Evolutionary conservation across 2,113 vertebrate species (phyloP).

Genomic region (Oryzias javanicus): DNA sequence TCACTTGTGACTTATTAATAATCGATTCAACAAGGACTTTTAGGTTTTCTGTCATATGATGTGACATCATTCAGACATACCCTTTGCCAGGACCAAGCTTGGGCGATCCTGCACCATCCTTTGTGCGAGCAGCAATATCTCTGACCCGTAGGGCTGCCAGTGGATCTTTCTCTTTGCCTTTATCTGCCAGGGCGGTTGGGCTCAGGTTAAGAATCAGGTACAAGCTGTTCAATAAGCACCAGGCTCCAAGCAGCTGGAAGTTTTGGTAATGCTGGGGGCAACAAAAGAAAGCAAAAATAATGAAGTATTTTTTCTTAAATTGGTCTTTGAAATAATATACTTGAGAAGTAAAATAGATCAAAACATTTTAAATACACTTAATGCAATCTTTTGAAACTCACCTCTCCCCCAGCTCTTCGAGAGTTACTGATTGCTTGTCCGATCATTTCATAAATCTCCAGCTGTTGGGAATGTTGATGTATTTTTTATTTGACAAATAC

Average conservation of each 20-base stretch:
- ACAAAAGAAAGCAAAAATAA: neutral
- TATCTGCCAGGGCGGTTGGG: conserved; percentile 94
- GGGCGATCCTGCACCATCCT: conserved; percentile 94
- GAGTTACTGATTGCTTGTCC: conserved; percentile 95
- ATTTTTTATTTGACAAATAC: too few species aligned
- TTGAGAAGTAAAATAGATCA: neutral
- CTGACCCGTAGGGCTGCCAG: conserved; percentile 92
- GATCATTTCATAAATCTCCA: conserved; percentile 99
- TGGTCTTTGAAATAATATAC: neutral
- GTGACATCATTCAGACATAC: conserved; percentile 65
- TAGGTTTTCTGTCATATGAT: neutral
- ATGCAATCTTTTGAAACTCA: conserved; percentile 55
- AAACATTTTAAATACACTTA: neutral
- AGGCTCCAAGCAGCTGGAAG: conserved; percentile 96
- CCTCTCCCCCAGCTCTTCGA: conserved; percentile 94
- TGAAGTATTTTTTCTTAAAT: neutral
- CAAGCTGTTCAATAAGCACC: conserved; percentile 97
- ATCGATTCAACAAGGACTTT: too few species aligned
- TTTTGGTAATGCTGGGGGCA: conserved; percentile 93
- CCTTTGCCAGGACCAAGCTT: conserved; percentile 97
- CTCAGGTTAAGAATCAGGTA: conserved; percentile 98
- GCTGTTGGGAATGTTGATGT: conserved; percentile 65
- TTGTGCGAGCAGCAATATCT: conserved; percentile 91
- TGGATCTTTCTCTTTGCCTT: conserved; percentile 97
- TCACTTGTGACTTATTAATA: neutral